These are phyloP conservation scores for Nipponia nippon DNA, from an alignment of 2,113 vertebrate genomes.

Conservation along the genomic window DNA sequence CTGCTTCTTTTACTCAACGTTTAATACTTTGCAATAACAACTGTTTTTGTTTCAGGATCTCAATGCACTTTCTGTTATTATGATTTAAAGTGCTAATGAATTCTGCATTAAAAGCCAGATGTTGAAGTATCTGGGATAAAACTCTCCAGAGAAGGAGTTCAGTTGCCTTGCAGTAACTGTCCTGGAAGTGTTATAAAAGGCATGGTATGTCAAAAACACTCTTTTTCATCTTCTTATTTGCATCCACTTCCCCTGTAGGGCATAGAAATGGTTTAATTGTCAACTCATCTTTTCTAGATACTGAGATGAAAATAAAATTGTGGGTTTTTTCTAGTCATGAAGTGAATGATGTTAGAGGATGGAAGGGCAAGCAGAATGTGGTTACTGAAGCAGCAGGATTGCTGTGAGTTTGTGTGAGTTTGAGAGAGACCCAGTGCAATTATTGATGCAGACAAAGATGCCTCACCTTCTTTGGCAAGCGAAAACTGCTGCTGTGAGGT, in stretches of 20 bases:
- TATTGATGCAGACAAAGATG: background rate
- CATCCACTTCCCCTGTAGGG: background rate
- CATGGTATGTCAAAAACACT: background rate
- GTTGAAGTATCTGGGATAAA: background rate
- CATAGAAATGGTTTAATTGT: background rate
- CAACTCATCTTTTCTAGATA: background rate
- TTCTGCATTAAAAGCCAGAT: background rate
- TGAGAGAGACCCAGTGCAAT: background rate
- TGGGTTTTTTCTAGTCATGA: background rate
- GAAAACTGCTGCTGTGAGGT: background rate
- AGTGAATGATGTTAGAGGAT: background rate
- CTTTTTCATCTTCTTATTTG: background rate
- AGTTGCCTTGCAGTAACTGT: background rate
- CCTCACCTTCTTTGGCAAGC: background rate
- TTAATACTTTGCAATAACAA: constrained; percentile 37
- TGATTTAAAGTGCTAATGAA: background rate
- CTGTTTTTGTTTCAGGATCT: constrained; percentile 2
- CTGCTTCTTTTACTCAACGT: constrained; percentile 31
- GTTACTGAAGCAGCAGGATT: background rate
- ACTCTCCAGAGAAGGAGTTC: background rate
- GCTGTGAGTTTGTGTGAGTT: background rate
- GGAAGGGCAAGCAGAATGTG: background rate
- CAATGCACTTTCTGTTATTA: background rate
- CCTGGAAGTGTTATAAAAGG: background rate
- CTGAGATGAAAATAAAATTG: background rate